Evolutionary conservation across 92 coral and sea anemone species (phyloP), one percentile per base, ranked within the genome.

Genomic region (Palythoa heliodiscus): DNA sequence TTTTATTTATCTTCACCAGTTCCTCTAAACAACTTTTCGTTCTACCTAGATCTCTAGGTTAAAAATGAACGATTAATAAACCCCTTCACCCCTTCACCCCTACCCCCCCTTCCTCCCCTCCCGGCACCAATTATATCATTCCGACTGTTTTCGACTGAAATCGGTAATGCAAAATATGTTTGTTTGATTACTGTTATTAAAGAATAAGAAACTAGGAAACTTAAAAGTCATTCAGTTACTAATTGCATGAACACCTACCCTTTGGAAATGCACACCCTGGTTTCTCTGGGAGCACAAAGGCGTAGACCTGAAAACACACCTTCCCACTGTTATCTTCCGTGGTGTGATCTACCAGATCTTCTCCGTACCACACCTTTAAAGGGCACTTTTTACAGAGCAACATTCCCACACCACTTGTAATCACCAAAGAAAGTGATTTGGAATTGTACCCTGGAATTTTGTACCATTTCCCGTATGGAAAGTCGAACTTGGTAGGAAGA

Each of bases 321-420:
- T 43, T 73, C 19, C 77, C 77, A 40, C 54, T 72, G 54, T 72
- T 72, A 50, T 72, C 77, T 17, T 72, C 24, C 14, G 77, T 40
- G 3, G 77, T 72, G 55, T 38, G 53, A 19, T 72, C 77, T 38
- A 72, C 77, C 57, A 72, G 54, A 20, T 72, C 77, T 9, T 72
- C 77, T 16, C 77, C 77, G 54, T 72, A 72, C 77, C 77, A 72
- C 7, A 72, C 50, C 55, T 72, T 72, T 12, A 72, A 50, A 23
- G 76, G 76, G 14, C 76, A 72, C 2, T 22, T 15, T 19, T 72
- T 22, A 8, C 29, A 3, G 77, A 72, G 4, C 12, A 39, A 11
- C 25, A 72, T 72, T 5, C 53, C 53, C 11, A 17, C 52, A 5
- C 15, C 53, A n/a, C 25, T 38, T 16, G 35, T 39, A 72, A 72